Conservation (phyloP, 2,888 invertebrate species). For the Philereme transversata region DNA sequence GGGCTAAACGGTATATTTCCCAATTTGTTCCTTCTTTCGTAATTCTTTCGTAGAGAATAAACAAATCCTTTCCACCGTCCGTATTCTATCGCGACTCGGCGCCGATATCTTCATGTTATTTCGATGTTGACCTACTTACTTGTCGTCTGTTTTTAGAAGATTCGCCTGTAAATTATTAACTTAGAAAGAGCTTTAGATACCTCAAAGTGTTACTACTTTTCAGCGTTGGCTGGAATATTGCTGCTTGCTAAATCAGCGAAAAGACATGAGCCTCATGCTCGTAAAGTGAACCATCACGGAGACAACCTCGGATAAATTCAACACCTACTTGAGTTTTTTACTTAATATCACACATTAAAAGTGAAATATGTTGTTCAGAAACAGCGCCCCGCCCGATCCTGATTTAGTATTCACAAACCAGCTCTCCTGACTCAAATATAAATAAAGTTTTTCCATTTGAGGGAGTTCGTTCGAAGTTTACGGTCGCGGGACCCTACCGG, state of each 20-base stretch:
- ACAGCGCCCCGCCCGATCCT: constrained; percentile 48
- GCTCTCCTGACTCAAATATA: constrained; percentile 72
- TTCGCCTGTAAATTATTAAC: constrained; percentile 30
- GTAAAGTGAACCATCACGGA: constrained; percentile 18
- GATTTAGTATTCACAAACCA: constrained; percentile 76
- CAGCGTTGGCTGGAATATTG: constrained; percentile 11
- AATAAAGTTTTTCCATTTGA: constrained; percentile 79
- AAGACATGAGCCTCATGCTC: constrained; percentile 16
- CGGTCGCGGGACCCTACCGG: constrained; percentile 60
- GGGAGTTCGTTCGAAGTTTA: constrained; percentile 66
- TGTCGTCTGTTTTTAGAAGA: constrained; percentile 36
- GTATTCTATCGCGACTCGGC: constrained; percentile 42
- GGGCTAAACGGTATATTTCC: constrained; percentile 57
- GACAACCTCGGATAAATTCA: constrained; percentile 28
- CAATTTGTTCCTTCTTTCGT: constrained; percentile 54
- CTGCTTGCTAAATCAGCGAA: constrained; percentile 22
- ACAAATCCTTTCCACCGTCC: constrained; percentile 46
- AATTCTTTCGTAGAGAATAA: constrained; percentile 54
- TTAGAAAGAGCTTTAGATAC: constrained; percentile 23
- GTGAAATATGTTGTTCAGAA: constrained; percentile 45
- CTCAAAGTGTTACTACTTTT: constrained; percentile 14
- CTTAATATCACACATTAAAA: constrained; percentile 38
- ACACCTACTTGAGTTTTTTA: constrained; percentile 34
- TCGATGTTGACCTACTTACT: constrained; percentile 47
- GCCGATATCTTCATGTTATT: constrained; percentile 40